phyloP scores from a whole-genome alignment of 2,888 invertebrate genomes.

The Antitype chi region DNA sequence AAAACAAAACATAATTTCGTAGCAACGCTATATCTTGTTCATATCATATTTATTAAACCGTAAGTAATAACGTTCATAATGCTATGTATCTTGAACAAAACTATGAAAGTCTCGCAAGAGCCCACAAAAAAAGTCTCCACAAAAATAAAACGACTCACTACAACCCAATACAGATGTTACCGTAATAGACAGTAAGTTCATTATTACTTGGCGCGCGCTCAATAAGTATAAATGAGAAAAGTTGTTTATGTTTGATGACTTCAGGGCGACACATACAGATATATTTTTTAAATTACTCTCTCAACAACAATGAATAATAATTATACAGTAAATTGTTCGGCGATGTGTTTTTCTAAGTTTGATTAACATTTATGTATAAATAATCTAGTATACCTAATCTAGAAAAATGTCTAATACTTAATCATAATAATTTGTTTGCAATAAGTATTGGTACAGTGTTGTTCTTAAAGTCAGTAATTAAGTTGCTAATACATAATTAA shows the following conservation, averaged over 20 bases:
- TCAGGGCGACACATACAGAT: constrained; percentile 54
- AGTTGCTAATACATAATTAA: too few relatives aligned
- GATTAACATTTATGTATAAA: background rate
- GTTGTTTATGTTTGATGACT: constrained; percentile 66
- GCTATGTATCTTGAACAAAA: constrained; percentile 23
- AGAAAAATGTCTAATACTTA: too few relatives aligned
- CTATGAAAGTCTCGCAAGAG: constrained; percentile 21
- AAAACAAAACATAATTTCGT: background rate
- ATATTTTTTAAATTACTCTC: constrained; percentile 61
- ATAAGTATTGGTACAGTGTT: too few relatives aligned
- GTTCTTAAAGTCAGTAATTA: too few relatives aligned
- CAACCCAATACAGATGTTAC: constrained; percentile 36
- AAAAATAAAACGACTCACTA: constrained; percentile 10
- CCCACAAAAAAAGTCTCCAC: constrained; percentile 34
- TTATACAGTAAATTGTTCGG: constrained; percentile 29
- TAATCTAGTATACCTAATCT: too few relatives aligned
- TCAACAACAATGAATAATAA: constrained; percentile 49
- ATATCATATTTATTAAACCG: constrained; percentile 4
- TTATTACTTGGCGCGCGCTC: constrained; percentile 45
- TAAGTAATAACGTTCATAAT: constrained; percentile 10
- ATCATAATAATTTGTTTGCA: too few relatives aligned
- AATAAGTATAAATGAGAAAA: constrained; percentile 69
- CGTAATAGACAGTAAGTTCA: constrained; percentile 17
- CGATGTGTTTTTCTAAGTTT: constrained; percentile 16
- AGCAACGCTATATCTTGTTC: too few relatives aligned